These are phyloP conservation scores for Holothuria glaberrima DNA, from an alignment of 35 echinoderm and acorn worm species.

Conservation along the genomic window DNA sequence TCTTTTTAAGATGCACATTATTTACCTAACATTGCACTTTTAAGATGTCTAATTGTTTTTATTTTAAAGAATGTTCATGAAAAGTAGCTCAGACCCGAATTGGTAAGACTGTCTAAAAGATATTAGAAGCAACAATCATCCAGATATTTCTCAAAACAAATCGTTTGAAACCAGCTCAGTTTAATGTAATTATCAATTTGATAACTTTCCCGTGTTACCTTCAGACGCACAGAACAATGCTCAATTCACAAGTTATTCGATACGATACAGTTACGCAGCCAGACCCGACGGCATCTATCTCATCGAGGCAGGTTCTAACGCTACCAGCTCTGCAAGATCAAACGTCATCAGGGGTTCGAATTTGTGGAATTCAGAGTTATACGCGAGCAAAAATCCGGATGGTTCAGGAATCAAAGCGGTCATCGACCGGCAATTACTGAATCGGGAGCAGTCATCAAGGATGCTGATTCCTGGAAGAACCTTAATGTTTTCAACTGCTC, in stretches of 20 bases:
- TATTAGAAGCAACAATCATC: no score
- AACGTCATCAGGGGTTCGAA: background rate
- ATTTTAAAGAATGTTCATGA: no score
- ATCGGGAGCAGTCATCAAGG: background rate
- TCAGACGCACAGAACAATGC: background rate
- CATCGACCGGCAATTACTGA: background rate
- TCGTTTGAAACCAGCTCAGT: no score
- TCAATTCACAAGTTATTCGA: background rate
- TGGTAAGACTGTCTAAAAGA: no score
- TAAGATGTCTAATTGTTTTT: no score
- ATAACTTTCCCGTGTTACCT: no score
- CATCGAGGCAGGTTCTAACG: background rate
- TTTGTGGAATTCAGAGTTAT: slow-evolving; percentile 25
- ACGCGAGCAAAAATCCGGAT: background rate
- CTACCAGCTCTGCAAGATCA: background rate
- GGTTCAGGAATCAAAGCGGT: background rate
- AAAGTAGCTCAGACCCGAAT: no score
- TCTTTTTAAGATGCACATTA: no score
- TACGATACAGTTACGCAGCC: background rate
- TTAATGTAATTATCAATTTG: no score
- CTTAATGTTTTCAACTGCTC: background rate
- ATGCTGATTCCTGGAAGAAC: background rate
- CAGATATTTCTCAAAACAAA: no score
- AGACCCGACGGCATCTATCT: background rate
- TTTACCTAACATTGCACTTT: no score